Conservation (phyloP, 2,797 vertebrate genomes). For the Melanotaenia trifasciata region DNA sequence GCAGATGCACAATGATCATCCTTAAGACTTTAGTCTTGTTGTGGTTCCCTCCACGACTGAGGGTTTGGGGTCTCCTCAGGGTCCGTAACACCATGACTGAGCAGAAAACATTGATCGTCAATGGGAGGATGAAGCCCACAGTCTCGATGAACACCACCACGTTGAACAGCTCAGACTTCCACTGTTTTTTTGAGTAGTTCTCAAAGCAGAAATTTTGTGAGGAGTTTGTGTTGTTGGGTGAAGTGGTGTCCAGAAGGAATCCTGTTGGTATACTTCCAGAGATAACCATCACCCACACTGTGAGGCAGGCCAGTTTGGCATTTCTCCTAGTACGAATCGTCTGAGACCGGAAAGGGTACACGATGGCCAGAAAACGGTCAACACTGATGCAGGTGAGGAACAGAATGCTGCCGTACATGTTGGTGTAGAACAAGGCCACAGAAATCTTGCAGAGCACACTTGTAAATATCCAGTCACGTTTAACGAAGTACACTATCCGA, state of each 20-base stretch:
- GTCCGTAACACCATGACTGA: slow-evolving; percentile 90
- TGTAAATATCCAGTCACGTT: slow-evolving; percentile 89
- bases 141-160: slow-evolving; percentile 96
- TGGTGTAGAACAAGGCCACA: slow-evolving; percentile 93
- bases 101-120: slow-evolving; percentile 93
- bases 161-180: slow-evolving; percentile 90
- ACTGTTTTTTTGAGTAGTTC: slow-evolving; percentile 90
- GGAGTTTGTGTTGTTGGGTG: slow-evolving; percentile 44
- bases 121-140: slow-evolving; percentile 92
- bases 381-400: slow-evolving; percentile 97
- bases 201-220: slow-evolving; percentile 88
- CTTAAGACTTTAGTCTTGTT: slow-evolving; percentile 92
- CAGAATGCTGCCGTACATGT: slow-evolving; percentile 97
- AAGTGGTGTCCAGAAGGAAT: slow-evolving; percentile 81
- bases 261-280: slow-evolving; percentile 89
- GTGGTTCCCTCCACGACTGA: slow-evolving; percentile 86
- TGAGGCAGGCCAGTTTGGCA: slow-evolving; percentile 88
- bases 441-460: slow-evolving; percentile 91
- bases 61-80: slow-evolving; percentile 84
- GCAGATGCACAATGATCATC: slow-evolving; percentile 94
- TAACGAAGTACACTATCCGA: slow-evolving; percentile 92
- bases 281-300: slow-evolving; percentile 91
- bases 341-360: slow-evolving; percentile 92
- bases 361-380: slow-evolving; percentile 95
- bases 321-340: slow-evolving; percentile 89